Conservation (phyloP, 2,113 vertebrate genomes). For the Paradisaea rubra region DNA sequence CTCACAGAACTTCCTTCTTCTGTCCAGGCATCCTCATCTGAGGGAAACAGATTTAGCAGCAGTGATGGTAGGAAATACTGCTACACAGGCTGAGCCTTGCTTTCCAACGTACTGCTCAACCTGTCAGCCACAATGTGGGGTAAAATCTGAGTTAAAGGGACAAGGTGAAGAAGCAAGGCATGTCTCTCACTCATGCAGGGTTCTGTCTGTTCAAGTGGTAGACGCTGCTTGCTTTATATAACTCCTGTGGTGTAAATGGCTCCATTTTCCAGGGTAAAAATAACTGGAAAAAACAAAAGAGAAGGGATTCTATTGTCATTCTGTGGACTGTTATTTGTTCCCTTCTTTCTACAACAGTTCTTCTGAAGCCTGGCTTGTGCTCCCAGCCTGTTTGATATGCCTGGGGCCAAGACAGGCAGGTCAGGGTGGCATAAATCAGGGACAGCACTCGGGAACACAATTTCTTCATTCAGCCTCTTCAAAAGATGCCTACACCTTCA, state of each 20-base stretch:
- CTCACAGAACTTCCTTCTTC: neutral
- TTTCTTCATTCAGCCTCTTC: neutral
- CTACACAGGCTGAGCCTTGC: neutral
- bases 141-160: neutral
- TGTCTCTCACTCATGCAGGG: neutral
- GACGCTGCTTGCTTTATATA: neutral
- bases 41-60: conserved; percentile 7
- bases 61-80: neutral
- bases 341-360: neutral
- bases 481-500: neutral
- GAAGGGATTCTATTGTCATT: neutral
- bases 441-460: rapidly evolving
- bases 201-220: neutral
- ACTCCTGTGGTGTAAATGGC: neutral
- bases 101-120: neutral
- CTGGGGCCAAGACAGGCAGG: neutral
- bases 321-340: neutral
- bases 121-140: neutral
- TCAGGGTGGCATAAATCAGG: neutral
- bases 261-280: neutral
- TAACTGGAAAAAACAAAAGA: neutral
- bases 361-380: neutral
- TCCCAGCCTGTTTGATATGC: neutral
- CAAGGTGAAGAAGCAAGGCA: neutral
- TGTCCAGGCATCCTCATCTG: neutral